Base-by-base conservation (phyloP, 2,113 vertebrate species). In the Halcyon malimbica region DNA sequence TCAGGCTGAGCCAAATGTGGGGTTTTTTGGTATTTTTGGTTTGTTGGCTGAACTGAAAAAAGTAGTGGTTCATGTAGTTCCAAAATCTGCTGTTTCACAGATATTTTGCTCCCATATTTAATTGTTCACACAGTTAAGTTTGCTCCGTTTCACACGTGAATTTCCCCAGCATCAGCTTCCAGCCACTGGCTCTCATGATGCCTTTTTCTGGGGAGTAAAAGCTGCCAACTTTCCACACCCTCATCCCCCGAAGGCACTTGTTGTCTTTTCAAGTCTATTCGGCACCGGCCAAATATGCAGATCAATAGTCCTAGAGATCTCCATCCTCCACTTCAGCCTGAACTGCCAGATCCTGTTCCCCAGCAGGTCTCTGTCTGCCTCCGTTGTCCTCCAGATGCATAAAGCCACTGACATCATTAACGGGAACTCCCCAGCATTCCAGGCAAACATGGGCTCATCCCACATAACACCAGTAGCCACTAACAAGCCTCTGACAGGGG, bases 221-320 rank as follows among this genome's bases (percentile, higher is more conserved):
- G 65, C 73, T 87, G 53, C 87, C 86, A 92, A 18, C 53, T 90
- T 87, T 57, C 90, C 92, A 84, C 90, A n/a, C 53, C 74, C 92
- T 84, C 68, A 16, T 57, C 63, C 53, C 67, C 67, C 63, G 1
- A 53, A 90, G 92, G 92, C 77, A 17, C 11, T 56, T 71, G 56
- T 56, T 83, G 92, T 57, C 41, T 92, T 94, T 76, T 67, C 68
- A 57, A 76, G 73, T 26, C 56, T 51, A 71, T 87, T 90, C 64
- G 33, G 10, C 2, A 0, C 73, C 57, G 62, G 67, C 54, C 18
- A 1, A 78, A 57, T 50, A 77, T 9, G 33, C 41, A 63, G 84
- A 85, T 48, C 39, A 63, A 56, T 20, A 87, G 13, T 39, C 57
- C 82, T 57, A 10, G 46, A 70, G 57, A 67, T 80, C 68, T 63